Percentiles rank a stretch among this genome's conserved stretches.
phyloP scores from a whole-genome alignment of 37 sponge, comb jelly and placozoan genomes.

The Cliona cf. orientalis region DNA sequence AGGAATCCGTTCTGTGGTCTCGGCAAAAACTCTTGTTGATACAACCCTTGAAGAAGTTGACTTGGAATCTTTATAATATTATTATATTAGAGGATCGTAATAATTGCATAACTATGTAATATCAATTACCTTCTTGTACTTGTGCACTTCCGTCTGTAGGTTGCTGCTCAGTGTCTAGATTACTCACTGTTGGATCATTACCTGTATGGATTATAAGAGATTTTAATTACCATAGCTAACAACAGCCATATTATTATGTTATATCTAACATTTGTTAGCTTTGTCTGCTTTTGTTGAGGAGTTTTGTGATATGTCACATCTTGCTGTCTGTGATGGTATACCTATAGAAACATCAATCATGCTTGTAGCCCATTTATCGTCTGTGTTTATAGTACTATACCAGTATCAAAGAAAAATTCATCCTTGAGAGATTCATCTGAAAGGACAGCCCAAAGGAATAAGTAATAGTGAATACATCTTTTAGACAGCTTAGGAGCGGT shows the following conservation, averaged over 20 bases:
- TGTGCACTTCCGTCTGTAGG: neutral
- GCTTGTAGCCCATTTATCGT: neutral
- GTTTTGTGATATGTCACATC: too few species aligned
- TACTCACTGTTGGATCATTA: too few species aligned
- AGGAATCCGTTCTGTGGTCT: too few species aligned
- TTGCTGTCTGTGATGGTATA: neutral
- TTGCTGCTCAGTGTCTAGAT: too few species aligned
- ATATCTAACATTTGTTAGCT: neutral
- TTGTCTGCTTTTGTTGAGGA: neutral
- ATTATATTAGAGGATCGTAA: neutral
- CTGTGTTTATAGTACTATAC: neutral
- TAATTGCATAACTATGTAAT: neutral
- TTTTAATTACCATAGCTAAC: too few species aligned
- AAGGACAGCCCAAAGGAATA: conserved; percentile 8
- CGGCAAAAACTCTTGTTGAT: too few species aligned
- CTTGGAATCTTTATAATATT: too few species aligned
- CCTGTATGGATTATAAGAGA: too few species aligned
- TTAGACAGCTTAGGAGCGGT: conserved; percentile 15
- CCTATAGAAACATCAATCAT: neutral
- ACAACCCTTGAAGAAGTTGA: too few species aligned
- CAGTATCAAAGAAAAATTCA: too few species aligned
- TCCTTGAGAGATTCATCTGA: neutral
- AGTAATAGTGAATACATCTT: neutral
- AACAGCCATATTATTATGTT: too few species aligned
- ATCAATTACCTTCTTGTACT: neutral